Base-by-base conservation (phyloP, 2,113 vertebrate genomes). In the Xiphophorus maculatus region DNA sequence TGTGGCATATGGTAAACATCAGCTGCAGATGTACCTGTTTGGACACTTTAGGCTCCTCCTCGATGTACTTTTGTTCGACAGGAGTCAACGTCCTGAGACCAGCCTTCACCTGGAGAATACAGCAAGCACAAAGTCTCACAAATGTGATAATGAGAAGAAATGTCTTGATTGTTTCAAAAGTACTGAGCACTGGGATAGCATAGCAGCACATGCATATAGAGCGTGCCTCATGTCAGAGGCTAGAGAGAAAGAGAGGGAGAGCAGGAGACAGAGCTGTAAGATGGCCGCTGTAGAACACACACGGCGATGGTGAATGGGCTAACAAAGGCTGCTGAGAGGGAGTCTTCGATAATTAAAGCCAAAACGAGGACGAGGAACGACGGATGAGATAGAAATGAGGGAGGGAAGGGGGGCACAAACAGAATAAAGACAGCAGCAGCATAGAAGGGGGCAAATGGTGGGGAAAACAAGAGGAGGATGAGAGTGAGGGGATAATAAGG, bases 11-110 rank as follows among this genome's bases (percentile, higher is more conserved):
- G 63, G 80, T 60, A 68, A 64, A 67, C 25, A 64, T 61, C 62
- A 35, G 66, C 69, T 62, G 58, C 62, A 76, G 82, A 79, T 82
- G 80, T 97, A 99, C 98, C 97, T 99, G 97, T 95, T 99, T 99
- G 90, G 98, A 99, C 91, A 99, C 96, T 94, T 94, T 96, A 89
- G 96, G 94, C 92, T 99, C 97, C 87, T 98, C 97, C 94, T 99
- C 98, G 76, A 99, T 98, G 86, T 99, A 99, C 93, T 99, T 99
- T 95, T 97, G 94, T 92, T 99, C 97, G 91, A 97, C 96, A 88
- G 98, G 97, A 86, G 96, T 96, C 93, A 99, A 90, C 62, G 98
- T 98, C 94, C 95, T 94, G 89, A 99, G 94, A 90, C 97, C 96
- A 91, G 97, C 97, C 95, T 98, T 99, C 93, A 99, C 96, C 98